A percentile compares a stretch with the other conserved stretches of the same genome.
Evolutionary conservation across 2,888 invertebrate genomes (phyloP).

Genomic region (Eueremaeus valkanovi): DNA sequence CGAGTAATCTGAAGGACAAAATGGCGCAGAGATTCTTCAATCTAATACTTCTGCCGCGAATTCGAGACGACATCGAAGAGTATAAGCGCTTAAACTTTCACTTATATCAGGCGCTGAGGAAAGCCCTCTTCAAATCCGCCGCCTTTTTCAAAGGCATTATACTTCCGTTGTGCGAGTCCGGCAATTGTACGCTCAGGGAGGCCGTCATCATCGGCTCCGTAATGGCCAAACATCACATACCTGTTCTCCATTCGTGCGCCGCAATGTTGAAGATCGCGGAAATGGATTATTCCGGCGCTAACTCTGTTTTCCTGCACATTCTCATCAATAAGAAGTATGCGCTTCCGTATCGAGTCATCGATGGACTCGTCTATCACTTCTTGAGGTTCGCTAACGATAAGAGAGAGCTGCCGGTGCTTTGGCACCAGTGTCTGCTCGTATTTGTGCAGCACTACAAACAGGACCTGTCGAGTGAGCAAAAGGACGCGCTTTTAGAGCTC

Average conservation of each 20-base stretch:
- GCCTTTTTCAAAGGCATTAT: constrained; percentile 92
- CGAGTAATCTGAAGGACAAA: constrained; percentile 91
- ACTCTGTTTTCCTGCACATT: constrained; percentile 87
- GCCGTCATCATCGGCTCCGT: constrained; percentile 93
- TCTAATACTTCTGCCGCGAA: constrained; percentile 77
- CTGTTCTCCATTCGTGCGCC: constrained; percentile 89
- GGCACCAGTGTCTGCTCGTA: constrained; percentile 92
- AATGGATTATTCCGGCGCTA: constrained; percentile 95
- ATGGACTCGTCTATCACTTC: constrained; percentile 91
- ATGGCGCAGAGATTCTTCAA: constrained; percentile 96
- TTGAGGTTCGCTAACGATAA: constrained; percentile 77
- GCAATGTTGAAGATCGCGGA: constrained; percentile 92
- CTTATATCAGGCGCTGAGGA: constrained; percentile 79
- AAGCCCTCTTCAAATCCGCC: constrained; percentile 91
- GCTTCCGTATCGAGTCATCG: constrained; percentile 87
- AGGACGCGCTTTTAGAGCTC: constrained; percentile 74
- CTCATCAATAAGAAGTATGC: constrained; percentile 97
- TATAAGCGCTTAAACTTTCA: constrained; percentile 94
- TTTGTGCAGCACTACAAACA: constrained; percentile 94
- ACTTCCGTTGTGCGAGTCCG: constrained; percentile 61
- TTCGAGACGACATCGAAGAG: constrained; percentile 91
- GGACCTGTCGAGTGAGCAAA: constrained; percentile 88
- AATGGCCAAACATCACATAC: constrained; percentile 82
- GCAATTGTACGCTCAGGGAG: constrained; percentile 81
- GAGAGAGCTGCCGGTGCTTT: constrained; percentile 83